phyloP scores from a whole-genome alignment of 35 echinoderm and acorn worm species.

The Ophiothrix spiculata region DNA sequence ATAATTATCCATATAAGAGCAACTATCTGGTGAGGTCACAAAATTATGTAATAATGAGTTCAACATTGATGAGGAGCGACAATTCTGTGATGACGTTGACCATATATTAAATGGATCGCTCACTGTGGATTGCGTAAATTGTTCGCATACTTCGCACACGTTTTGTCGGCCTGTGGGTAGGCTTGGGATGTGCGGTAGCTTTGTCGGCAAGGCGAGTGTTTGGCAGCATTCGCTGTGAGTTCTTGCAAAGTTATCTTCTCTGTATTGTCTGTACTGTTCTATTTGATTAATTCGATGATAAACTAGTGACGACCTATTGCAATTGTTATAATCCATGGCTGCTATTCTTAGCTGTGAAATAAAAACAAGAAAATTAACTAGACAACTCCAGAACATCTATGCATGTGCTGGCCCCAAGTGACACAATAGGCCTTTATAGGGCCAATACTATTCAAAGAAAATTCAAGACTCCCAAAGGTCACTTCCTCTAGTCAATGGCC shows the following conservation, averaged over 20 bases:
- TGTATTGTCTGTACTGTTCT: background rate
- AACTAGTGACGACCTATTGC: constrained; percentile 32
- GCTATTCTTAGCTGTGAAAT: constrained; percentile 41
- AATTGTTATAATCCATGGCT: constrained; percentile 72
- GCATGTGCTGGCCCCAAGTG: no score
- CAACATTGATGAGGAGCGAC: constrained; percentile 34
- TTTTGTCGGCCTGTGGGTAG: constrained; percentile 36
- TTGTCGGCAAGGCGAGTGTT: constrained; percentile 42
- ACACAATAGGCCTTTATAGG: no score
- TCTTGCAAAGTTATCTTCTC: background rate
- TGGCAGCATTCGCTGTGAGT: constrained; percentile 50
- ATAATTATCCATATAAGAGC: constrained; percentile 64
- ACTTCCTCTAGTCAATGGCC: no score
- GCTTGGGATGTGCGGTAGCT: constrained; percentile 7
- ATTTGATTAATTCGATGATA: constrained; percentile 14
- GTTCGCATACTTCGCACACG: constrained; percentile 79
- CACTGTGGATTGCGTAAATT: constrained; percentile 24
- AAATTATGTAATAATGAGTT: constrained; percentile 22
- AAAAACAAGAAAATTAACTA: constrained; percentile 12
- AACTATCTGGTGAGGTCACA: constrained; percentile 39
- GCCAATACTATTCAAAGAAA: no score
- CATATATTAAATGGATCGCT: background rate
- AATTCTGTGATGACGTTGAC: background rate
- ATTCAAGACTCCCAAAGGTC: no score
- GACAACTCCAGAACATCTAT: no score